phyloP scores from a whole-genome alignment of 2,797 vertebrate species.

The Sparus aurata region DNA sequence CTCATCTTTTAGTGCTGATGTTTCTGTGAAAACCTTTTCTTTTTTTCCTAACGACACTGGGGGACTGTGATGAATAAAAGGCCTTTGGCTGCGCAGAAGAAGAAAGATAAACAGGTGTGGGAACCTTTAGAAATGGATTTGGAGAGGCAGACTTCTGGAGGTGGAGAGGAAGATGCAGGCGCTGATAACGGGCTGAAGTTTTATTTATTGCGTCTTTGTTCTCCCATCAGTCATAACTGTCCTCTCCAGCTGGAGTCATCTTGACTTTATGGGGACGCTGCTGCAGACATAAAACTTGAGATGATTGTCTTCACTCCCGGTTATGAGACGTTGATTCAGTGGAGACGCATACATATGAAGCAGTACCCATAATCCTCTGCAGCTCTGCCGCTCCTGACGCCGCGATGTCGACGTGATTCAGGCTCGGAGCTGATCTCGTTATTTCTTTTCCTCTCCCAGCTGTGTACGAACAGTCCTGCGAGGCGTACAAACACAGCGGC shows the following conservation, averaged over 20 bases:
- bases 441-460: slow-evolving; percentile 62
- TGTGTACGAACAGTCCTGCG: slow-evolving; percentile 85
- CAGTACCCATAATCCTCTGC: slow-evolving; percentile 19
- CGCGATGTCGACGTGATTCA: slow-evolving; percentile 19
- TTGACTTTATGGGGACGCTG: slow-evolving; percentile 20
- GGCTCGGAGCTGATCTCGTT: slow-evolving; percentile 34
- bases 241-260: not conserved
- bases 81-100: slow-evolving; percentile 3
- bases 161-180: not conserved
- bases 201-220: slow-evolving; percentile 25
- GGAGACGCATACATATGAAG: not conserved
- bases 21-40: slow-evolving; percentile 4
- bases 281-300: slow-evolving; percentile 13
- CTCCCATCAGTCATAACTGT: slow-evolving; percentile 24
- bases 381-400: too few relatives aligned
- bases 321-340: slow-evolving; percentile 15
- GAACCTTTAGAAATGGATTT: slow-evolving; percentile 30
- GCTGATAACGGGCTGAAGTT: slow-evolving; percentile 27
- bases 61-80: slow-evolving; percentile 32
- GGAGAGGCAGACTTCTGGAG: not conserved
- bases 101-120: slow-evolving; percentile 36
- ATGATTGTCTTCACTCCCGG: slow-evolving; percentile 16
- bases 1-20: slow-evolving; percentile 24
- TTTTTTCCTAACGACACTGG: not conserved
- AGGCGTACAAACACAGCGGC: slow-evolving; percentile 84